Conservation (phyloP, 2,888 invertebrate species). For the Thereva nobilitata region DNA sequence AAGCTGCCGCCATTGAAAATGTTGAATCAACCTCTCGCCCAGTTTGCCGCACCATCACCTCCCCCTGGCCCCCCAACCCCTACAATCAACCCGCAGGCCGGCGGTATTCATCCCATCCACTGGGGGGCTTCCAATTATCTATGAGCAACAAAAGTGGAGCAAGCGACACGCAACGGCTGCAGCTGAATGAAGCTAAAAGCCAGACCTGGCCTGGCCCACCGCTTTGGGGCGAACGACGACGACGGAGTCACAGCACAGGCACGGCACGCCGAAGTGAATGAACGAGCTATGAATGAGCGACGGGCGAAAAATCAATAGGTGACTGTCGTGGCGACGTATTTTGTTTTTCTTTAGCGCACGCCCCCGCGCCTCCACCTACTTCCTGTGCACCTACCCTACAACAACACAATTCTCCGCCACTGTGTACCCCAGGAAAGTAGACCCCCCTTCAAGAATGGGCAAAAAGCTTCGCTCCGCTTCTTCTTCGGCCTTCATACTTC, state of each 20-base stretch:
- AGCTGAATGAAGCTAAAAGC: slow-evolving; percentile 13
- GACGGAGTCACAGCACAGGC: no score
- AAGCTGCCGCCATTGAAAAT: slow-evolving; percentile 8
- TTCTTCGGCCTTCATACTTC: no score
- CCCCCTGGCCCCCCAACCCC: no score
- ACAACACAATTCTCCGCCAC: no score
- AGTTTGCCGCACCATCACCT: background rate
- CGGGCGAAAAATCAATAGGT: slow-evolving; percentile 19
- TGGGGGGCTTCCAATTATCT: no score
- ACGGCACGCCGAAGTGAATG: slow-evolving; percentile 15
- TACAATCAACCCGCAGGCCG: no score
- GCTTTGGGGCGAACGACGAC: background rate
- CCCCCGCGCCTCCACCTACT: background rate
- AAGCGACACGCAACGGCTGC: background rate
- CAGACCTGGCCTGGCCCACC: slow-evolving; percentile 10
- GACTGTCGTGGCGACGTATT: slow-evolving; percentile 15
- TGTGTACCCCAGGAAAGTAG: no score
- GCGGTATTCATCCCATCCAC: no score
- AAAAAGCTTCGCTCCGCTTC: no score
- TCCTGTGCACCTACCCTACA: background rate
- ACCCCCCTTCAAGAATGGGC: no score
- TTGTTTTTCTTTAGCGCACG: background rate
- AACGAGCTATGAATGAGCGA: slow-evolving; percentile 19
- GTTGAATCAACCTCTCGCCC: slow-evolving; percentile 1
- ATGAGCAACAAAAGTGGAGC: background rate